Conservation (phyloP, 2,797 vertebrate genomes). For the Coranthus polyacanthus region DNA sequence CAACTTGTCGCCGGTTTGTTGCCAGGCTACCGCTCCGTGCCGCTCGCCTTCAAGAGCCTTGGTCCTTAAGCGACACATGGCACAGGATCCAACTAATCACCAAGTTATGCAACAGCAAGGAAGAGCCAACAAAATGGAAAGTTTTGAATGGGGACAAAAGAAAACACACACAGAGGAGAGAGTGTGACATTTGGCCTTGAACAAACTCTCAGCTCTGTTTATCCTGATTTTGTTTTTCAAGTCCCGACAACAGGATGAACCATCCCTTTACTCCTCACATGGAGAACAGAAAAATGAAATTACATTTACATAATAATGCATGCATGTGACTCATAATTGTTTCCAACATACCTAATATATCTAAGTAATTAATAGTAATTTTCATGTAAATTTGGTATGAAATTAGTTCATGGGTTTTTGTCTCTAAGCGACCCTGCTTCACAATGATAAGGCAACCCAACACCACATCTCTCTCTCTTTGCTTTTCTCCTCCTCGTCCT, state of each 20-base stretch:
- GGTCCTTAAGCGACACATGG: slow-evolving; percentile 41
- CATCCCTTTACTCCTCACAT: neutral
- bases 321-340: slow-evolving; percentile 42
- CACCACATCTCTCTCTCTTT: neutral
- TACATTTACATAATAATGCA: slow-evolving; percentile 50
- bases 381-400: slow-evolving; percentile 70
- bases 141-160: slow-evolving; percentile 2
- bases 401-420: slow-evolving; percentile 58
- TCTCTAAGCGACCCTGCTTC: slow-evolving; percentile 61
- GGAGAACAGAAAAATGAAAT: slow-evolving; percentile 39
- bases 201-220: slow-evolving; percentile 7
- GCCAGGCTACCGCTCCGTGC: slow-evolving; percentile 34
- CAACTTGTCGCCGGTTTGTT: slow-evolving; percentile 54
- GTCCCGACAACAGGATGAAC: slow-evolving; percentile 15
- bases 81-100: slow-evolving; percentile 35
- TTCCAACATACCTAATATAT: slow-evolving; percentile 39
- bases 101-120: slow-evolving; percentile 8
- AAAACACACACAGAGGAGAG: neutral
- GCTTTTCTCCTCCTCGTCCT: slow-evolving; percentile 25
- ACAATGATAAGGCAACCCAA: slow-evolving; percentile 55
- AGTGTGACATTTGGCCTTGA: neutral
- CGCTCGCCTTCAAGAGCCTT: slow-evolving; percentile 1
- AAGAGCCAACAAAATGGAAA: slow-evolving; percentile 8
- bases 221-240: slow-evolving; percentile 21
- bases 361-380: slow-evolving; percentile 57